Percentiles rank a stretch among this genome's conserved stretches.
phyloP scores from a whole-genome alignment of 2,888 invertebrate genomes.

The Dynastes grantii region DNA sequence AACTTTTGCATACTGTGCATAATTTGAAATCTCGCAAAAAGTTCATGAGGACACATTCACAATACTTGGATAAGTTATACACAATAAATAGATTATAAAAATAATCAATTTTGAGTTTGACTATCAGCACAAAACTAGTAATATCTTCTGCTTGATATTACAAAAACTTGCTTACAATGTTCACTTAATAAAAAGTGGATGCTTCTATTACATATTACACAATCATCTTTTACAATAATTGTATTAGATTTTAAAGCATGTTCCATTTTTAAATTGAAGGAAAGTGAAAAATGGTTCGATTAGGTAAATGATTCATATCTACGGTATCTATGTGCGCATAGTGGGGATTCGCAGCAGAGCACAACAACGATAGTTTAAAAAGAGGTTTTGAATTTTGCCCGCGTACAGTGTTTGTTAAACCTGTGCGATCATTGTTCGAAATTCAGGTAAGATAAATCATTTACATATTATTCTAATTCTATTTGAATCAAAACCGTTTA shows the following conservation, averaged over 20 bases:
- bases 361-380: conserved; percentile 23
- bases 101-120: too few species aligned
- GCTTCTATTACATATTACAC: too few species aligned
- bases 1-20: too few species aligned
- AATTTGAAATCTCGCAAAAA: too few species aligned
- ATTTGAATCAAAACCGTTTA: background rate
- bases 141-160: too few species aligned
- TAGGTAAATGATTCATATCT: conserved; percentile 1
- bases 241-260: background rate
- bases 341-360: conserved; percentile 23
- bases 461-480: background rate
- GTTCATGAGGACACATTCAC: too few species aligned
- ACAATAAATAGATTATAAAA: too few species aligned
- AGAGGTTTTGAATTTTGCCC: conserved; percentile 32
- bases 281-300: background rate
- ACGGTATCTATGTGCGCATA: background rate
- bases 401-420: conserved; percentile 20
- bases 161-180: too few species aligned
- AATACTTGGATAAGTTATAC: too few species aligned
- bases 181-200: too few species aligned
- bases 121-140: too few species aligned
- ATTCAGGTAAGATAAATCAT: conserved; percentile 6
- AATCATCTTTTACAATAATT: background rate
- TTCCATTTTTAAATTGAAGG: background rate
- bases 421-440: conserved; percentile 28